A percentile compares a stretch with the other conserved stretches of the same genome.
phyloP scores from a whole-genome alignment of 1,140 invertebrate genomes.

The Armadillidium nasatum region DNA sequence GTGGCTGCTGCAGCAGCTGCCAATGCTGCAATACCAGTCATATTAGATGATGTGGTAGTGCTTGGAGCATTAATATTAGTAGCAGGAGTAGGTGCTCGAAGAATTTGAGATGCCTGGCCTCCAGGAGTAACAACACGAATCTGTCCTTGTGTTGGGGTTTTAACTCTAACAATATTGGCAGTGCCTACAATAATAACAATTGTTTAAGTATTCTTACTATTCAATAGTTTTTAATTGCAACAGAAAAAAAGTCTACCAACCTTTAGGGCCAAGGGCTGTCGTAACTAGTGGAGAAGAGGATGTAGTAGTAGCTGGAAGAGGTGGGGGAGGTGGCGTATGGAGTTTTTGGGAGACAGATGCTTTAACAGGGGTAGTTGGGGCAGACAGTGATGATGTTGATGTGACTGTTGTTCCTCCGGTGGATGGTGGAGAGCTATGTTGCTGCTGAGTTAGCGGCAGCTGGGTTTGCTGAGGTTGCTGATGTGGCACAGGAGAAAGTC shows the following conservation, averaged over 20 bases:
- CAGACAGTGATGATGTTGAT: constrained; percentile 38
- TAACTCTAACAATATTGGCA: constrained; percentile 43
- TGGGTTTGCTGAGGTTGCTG: too few relatives aligned
- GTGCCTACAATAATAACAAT: constrained; percentile 34
- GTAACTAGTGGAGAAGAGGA: constrained; percentile 24
- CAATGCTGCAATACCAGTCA: constrained; percentile 66
- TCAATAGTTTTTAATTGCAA: neutral
- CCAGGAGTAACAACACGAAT: constrained; percentile 45
- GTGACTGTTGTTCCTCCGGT: too few relatives aligned
- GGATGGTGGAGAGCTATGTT: too few relatives aligned
- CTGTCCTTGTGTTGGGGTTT: constrained; percentile 41
- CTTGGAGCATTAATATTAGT: constrained; percentile 8
- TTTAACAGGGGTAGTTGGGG: constrained; percentile 45
- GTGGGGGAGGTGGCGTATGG: constrained; percentile 29
- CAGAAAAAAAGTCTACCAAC: neutral
- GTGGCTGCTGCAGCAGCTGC: constrained; percentile 78
- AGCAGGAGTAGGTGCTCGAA: constrained; percentile 35
- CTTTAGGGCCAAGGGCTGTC: constrained; percentile 28
- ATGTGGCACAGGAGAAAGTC: constrained; percentile 13
- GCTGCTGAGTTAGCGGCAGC: too few relatives aligned
- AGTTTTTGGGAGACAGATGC: constrained; percentile 37
- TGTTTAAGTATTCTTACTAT: neutral
- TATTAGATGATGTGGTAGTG: constrained; percentile 45
- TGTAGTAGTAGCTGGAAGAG: constrained; percentile 35
- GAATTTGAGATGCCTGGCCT: constrained; percentile 45